These are phyloP conservation scores for Boloria selene DNA, from an alignment of 2,888 invertebrate species.

Conservation along the genomic window DNA sequence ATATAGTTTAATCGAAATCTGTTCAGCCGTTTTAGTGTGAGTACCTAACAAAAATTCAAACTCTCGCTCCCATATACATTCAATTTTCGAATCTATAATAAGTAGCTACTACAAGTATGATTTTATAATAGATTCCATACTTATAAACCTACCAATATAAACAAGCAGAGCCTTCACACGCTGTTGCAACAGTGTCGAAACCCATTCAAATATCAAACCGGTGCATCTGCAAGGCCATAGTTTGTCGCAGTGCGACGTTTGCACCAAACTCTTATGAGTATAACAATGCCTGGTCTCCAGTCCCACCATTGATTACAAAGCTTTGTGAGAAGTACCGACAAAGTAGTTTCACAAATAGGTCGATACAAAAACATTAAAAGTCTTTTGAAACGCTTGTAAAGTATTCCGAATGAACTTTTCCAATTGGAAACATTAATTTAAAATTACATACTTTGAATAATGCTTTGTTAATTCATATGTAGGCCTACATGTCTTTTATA, in stretches of 20 bases:
- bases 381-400: not conserved
- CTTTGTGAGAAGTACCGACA: constrained; percentile 19
- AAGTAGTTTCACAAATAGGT: constrained; percentile 3
- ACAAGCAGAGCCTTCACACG: constrained; percentile 21
- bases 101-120: not conserved
- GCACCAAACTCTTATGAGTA: constrained; percentile 33
- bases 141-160: constrained; percentile 13
- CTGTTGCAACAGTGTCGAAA: constrained; percentile 17
- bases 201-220: constrained; percentile 20
- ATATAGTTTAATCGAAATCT: too few species aligned
- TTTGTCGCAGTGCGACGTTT: constrained; percentile 40
- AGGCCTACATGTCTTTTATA: too few species aligned
- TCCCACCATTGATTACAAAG: constrained; percentile 4
- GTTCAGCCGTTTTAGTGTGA: too few species aligned
- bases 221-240: constrained; percentile 38
- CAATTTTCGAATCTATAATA: too few species aligned
- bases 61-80: too few species aligned
- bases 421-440: constrained; percentile 6
- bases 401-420: constrained; percentile 1
- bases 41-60: too few species aligned
- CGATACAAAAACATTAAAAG: constrained; percentile 17
- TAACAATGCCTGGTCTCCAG: constrained; percentile 31
- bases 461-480: not conserved
- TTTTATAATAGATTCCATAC: not conserved
- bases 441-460: not conserved